Conservation (phyloP, 2,888 invertebrate genomes). For the Allolobophora icterica region DNA sequence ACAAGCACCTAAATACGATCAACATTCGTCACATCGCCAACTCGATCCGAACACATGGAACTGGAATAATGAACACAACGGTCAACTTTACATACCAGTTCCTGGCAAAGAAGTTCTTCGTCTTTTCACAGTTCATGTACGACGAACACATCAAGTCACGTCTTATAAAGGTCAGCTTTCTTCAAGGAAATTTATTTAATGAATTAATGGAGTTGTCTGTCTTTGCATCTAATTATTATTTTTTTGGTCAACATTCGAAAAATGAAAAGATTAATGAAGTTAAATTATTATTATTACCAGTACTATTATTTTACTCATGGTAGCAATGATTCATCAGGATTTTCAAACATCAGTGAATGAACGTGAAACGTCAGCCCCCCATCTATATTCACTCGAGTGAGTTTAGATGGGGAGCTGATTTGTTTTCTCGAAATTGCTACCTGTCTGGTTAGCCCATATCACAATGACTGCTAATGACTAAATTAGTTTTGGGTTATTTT, state of each 20-base stretch:
- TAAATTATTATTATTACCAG: no score
- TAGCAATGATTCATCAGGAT: no score
- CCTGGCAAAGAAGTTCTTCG: constrained; percentile 86
- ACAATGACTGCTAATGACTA: not conserved
- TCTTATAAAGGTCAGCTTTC: constrained; percentile 74
- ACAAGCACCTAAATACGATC: constrained; percentile 92
- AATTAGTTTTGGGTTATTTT: constrained; percentile 27
- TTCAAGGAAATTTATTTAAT: not conserved
- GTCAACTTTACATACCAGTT: constrained; percentile 76
- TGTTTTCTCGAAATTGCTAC: not conserved
- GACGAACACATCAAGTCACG: constrained; percentile 97
- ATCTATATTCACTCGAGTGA: not conserved
- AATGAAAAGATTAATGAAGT: not conserved
- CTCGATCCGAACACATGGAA: constrained; percentile 94
- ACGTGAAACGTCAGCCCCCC: no score
- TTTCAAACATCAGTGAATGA: no score
- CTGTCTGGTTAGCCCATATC: no score
- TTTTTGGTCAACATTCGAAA: not conserved
- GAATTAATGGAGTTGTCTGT: not conserved
- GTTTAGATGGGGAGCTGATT: not conserved
- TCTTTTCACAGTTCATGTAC: constrained; percentile 94
- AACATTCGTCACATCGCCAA: constrained; percentile 94
- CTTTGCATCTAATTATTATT: not conserved
- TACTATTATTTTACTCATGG: no score
- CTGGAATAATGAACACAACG: constrained; percentile 70